Evolutionary conservation across 2,888 invertebrate species (phyloP).

Genomic region (Protonemura montana): DNA sequence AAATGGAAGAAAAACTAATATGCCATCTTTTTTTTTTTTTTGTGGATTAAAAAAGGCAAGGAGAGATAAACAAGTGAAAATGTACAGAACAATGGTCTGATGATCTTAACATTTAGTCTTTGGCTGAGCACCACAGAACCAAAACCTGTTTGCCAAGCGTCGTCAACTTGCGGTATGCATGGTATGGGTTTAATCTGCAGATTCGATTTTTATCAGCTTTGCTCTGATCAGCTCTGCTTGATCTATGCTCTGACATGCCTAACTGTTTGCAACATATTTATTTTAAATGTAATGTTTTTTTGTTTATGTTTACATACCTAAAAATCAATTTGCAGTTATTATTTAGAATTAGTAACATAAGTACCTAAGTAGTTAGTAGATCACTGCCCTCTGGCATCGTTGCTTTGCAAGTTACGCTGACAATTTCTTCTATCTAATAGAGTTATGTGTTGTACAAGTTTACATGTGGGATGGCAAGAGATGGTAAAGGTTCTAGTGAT

Average conservation of each 20-base stretch:
- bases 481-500: neutral
- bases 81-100: no score
- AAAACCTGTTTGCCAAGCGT: no score
- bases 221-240: no score
- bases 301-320: neutral
- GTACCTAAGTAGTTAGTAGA: neutral
- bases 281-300: neutral
- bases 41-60: no score
- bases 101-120: no score
- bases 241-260: neutral
- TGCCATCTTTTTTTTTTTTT: no score
- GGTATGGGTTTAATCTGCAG: no score
- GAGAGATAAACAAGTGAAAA: no score
- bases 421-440: neutral
- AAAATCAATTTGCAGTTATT: neutral
- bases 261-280: neutral
- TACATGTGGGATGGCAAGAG: neutral
- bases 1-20: no score
- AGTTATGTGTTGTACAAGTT: neutral
- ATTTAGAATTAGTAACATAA: neutral
- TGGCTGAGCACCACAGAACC: no score
- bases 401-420: neutral
- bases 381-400: neutral
- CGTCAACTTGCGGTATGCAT: no score
- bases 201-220: no score